Evolutionary conservation across 2,797 vertebrate genomes (phyloP), one percentile per base, ranked within the genome.

Genomic region (Catostomus latipinnis): DNA sequence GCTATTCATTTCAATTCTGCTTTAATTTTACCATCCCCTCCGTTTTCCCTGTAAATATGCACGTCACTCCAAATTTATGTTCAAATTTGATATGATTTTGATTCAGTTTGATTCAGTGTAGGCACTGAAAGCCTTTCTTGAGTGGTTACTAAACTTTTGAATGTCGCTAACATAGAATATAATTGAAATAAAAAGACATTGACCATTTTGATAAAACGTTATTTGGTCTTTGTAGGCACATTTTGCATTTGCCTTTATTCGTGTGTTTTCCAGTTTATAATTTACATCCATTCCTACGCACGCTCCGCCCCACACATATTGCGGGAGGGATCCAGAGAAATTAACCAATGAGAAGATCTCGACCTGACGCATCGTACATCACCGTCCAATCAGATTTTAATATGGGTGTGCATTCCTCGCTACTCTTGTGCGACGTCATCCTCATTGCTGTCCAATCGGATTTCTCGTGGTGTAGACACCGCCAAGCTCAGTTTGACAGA

Each of bases 401-500:
- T 1, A 0, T 8, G 5, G 79, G 81, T 45, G 76, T 76, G 76
- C 9, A 34, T 82, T 48, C 9, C 9, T 12, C 13, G 6, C 53
- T 60, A 80, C 77, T 67, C 72, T 50, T n/a, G n/a, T 6, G 5
- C 0, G 3, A 61, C 92, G 92, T 94, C 87, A 84, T 48, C 0
- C 12, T 14, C 69, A 71, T 50, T 77, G 78, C n/a, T 10, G 81
- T 73, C 94, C 94, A 94, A 94, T 94, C 90, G 88, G 70, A 85
- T 5, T 0, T 14, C 80, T 82, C 80, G 10, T 78, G 83, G 86
- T 68, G 72, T 86, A 90, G 93, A 91, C 94, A 93, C 94, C 94
- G 94, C 94, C 94, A 95, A 95, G 94, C 93, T 95, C 93, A 92
- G 93, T 94, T 93, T 93, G 92, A 92, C 91, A 71, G 84, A 82